Percentiles rank a stretch among this genome's conserved stretches.
phyloP scores from a whole-genome alignment of 2,797 vertebrate species.

The Lepus townsendii region DNA sequence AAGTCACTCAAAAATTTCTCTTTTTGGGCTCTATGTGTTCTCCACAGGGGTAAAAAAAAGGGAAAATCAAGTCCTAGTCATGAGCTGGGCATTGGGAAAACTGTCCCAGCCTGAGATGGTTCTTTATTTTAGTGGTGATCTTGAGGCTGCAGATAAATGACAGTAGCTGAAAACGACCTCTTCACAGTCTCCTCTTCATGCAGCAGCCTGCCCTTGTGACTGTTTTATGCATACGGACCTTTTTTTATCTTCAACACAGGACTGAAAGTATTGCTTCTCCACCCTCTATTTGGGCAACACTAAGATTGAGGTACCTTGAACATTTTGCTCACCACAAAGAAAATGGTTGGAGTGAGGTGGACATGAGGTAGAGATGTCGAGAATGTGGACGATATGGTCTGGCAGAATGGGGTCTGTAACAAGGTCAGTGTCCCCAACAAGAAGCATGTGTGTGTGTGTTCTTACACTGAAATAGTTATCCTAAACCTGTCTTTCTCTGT shows the following conservation, averaged over 20 bases:
- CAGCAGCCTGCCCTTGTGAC: neutral
- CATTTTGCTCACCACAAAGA: neutral
- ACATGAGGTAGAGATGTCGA: neutral
- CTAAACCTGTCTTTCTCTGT: neutral
- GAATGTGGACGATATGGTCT: neutral
- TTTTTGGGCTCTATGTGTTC: neutral
- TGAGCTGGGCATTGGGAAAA: neutral
- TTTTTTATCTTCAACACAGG: neutral
- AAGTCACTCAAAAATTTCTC: fast-evolving
- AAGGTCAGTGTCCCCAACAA: neutral
- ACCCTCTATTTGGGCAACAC: neutral
- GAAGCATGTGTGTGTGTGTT: neutral
- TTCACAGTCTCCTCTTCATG: neutral
- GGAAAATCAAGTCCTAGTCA: neutral
- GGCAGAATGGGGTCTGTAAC: neutral
- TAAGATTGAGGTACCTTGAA: neutral
- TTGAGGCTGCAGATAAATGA: neutral
- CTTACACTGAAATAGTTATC: no score
- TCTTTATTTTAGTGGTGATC: neutral
- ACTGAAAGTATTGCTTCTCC: neutral
- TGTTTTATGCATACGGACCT: neutral
- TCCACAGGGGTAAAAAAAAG: neutral
- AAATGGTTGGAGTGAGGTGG: fast-evolving
- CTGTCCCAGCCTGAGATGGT: fast-evolving
- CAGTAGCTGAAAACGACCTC: neutral